Evolutionary conservation across 2,113 vertebrate genomes (phyloP), one percentile per base, ranked within the genome.

Genomic region (Oxyruncus cristatus): DNA sequence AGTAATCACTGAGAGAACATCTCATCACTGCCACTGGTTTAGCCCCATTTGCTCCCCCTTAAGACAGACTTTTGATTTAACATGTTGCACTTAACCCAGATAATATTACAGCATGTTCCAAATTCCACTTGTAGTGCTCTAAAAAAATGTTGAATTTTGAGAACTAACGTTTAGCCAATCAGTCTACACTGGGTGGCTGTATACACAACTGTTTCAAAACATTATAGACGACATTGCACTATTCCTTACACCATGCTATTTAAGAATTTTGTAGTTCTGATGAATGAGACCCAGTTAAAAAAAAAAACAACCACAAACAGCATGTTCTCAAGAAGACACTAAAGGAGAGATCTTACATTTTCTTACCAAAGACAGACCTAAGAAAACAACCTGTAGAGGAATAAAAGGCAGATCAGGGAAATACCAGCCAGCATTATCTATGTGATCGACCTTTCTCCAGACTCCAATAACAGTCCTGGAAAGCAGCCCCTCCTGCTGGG

Each of bases 1-100:
- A 78, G 91, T 53, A 97, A 96, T 96, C 95, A 84, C 76, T 68
- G n/a, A 0, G 1, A 91, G 80, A 92, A 91, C 91, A 93, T 85
- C 85, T 94, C 91, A 93, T 96, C 91, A 56, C 67, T 62, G 80
- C 76, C 86, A 87, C 83, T 46, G 85, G 17, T 89, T 93, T 71
- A 78, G 88, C 72, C 76, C 72, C 52, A 63, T 78, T 92, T 95
- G 27, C 56, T 74, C 62, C 58, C n/a, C 44, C 61, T 80, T 59
- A 74, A 55, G 50, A 92, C 17, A 23, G 14, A 55, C 52, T 93
- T 94, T 76, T 72, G 73, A 91, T 91, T 93, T 94, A 91, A 77
- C 66, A 73, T 71, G 76, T 49, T 78, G 32, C 61, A 81, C 83
- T 95, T 90, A 96, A 92, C 35, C 35, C 86, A 89, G 46, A 55